phyloP scores from a whole-genome alignment of 2,797 vertebrate genomes.

The Pseudochaenichthys georgianus region DNA sequence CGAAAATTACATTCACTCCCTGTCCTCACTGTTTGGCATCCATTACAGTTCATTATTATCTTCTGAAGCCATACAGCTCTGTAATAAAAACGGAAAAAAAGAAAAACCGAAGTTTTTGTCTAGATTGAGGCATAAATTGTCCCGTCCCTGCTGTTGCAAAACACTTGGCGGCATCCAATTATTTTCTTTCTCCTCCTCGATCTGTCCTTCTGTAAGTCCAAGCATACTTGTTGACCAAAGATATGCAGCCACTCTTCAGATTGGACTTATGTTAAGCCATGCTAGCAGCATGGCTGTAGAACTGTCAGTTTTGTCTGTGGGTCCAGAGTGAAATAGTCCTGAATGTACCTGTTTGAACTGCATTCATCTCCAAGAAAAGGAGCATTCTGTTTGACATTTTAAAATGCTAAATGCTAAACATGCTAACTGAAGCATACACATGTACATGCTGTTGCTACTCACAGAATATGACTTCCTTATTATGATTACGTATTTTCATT shows the following conservation, averaged over 20 bases:
- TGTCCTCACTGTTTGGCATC: constrained; percentile 83
- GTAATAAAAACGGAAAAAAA: constrained; percentile 71
- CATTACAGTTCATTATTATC: constrained; percentile 82
- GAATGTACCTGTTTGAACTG: not conserved
- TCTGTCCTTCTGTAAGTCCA: not conserved
- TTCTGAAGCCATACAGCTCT: constrained; percentile 62
- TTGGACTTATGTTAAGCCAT: not conserved
- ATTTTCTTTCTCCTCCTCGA: constrained; percentile 43
- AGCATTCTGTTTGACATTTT: not conserved
- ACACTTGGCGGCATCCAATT: constrained; percentile 76
- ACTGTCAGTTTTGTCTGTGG: not conserved
- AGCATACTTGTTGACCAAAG: constrained; percentile 12
- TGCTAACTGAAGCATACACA: not conserved
- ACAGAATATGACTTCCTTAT: not conserved
- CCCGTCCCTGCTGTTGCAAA: constrained; percentile 75
- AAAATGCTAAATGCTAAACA: not conserved
- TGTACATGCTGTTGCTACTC: not conserved
- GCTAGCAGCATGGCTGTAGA: not conserved
- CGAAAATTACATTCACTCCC: constrained; percentile 83
- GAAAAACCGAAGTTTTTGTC: constrained; percentile 78
- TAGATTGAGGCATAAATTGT: constrained; percentile 84
- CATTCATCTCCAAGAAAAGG: not conserved
- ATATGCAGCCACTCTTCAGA: not conserved
- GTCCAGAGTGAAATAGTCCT: not conserved
- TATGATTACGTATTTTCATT: not conserved